Evolutionary conservation across 2,888 invertebrate genomes (phyloP).

Genomic region (Macrosoma leucophasiata): DNA sequence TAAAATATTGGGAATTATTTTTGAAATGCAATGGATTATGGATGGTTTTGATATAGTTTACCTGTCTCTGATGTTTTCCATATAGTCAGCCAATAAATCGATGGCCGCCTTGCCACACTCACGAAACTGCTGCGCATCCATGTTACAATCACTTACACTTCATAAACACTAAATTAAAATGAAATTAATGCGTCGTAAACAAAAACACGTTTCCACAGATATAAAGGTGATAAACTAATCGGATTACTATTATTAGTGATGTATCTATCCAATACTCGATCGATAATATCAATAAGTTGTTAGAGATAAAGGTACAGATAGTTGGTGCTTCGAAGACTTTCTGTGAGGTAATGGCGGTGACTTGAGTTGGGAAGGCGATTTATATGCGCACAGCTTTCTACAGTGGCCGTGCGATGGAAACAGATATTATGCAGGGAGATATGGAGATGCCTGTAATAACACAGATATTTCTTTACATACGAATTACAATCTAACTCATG

Average conservation of each 20-base stretch:
- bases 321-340: conserved; percentile 42
- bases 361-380: conserved; percentile 48
- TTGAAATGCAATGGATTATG: no score
- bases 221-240: no score
- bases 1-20: no score
- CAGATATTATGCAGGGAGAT: no score
- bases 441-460: no score
- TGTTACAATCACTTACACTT: conserved; percentile 47
- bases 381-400: conserved; percentile 65
- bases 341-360: conserved; percentile 55
- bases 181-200: no score
- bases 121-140: conserved; percentile 87
- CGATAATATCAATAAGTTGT: no score
- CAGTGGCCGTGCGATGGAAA: conserved; percentile 30
- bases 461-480: no score
- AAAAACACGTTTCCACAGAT: no score
- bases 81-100: conserved; percentile 94
- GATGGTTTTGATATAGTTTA: conserved; percentile 56
- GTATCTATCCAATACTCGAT: no score
- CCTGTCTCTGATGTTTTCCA: conserved; percentile 88
- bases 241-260: conserved; percentile 1
- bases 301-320: conserved; percentile 6
- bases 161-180: no score
- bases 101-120: conserved; percentile 91
- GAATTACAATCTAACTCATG: no score